Evolutionary conservation across 2,888 invertebrate genomes (phyloP).

Genomic region (Orthosia incerta): DNA sequence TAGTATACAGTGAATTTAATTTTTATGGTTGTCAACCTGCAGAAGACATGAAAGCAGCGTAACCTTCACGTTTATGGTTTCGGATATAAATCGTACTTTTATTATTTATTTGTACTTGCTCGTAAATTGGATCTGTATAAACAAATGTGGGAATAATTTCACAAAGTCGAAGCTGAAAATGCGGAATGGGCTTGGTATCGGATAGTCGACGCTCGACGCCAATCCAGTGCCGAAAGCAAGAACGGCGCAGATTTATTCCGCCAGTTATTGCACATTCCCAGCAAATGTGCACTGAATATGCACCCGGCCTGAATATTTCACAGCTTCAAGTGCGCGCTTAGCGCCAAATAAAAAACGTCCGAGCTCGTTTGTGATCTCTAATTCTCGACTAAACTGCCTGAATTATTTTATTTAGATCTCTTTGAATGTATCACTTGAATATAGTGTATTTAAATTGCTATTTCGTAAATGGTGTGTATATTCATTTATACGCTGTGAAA

Average conservation of each 20-base stretch:
- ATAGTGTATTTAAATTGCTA: neutral
- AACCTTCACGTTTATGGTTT: slow-evolving; percentile 32
- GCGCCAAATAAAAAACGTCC: slow-evolving; percentile 55
- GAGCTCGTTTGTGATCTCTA: slow-evolving; percentile 45
- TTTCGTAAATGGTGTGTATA: neutral
- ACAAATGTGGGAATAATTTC: slow-evolving; percentile 57
- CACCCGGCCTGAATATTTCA: slow-evolving; percentile 75
- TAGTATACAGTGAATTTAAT: slow-evolving; percentile 29
- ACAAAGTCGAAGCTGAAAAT: slow-evolving; percentile 63
- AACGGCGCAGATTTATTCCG: slow-evolving; percentile 76
- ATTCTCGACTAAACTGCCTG: slow-evolving; percentile 40
- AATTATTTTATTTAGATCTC: slow-evolving; percentile 28
- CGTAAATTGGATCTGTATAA: slow-evolving; percentile 43
- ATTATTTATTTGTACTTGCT: slow-evolving; percentile 45
- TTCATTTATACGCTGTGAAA: neutral
- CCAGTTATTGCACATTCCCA: slow-evolving; percentile 80
- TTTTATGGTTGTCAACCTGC: slow-evolving; percentile 40
- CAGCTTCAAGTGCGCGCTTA: slow-evolving; percentile 64
- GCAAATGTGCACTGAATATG: slow-evolving; percentile 78
- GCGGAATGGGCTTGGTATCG: slow-evolving; percentile 67
- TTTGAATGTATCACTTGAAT: neutral
- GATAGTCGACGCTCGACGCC: slow-evolving; percentile 72
- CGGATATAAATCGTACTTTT: slow-evolving; percentile 40
- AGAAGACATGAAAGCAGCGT: slow-evolving; percentile 34
- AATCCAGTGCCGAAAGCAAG: slow-evolving; percentile 74